phyloP scores from a whole-genome alignment of 2,797 vertebrate species.

The Danio tinwini region DNA sequence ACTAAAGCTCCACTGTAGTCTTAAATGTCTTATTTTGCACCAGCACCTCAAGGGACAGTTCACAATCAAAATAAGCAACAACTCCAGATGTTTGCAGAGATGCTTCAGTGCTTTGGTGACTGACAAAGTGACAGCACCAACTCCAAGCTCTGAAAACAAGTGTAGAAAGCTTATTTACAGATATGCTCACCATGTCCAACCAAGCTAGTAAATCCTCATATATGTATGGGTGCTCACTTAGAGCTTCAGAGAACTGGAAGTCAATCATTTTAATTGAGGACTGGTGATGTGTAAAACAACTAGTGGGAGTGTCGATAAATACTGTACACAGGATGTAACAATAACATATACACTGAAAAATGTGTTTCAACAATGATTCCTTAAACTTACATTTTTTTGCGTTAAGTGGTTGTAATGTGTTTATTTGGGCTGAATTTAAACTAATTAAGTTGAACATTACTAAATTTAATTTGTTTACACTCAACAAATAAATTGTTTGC shows the following conservation, averaged over 20 bases:
- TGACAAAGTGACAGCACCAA: background rate
- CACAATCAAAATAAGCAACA: background rate
- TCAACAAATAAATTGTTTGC: too few species aligned
- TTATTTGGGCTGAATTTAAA: too few species aligned
- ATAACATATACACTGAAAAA: too few species aligned
- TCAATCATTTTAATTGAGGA: background rate
- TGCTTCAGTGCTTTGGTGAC: slow-evolving; percentile 6
- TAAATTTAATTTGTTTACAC: too few species aligned
- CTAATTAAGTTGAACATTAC: too few species aligned
- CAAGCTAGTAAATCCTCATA: background rate
- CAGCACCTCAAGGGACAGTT: background rate
- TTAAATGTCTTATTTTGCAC: background rate
- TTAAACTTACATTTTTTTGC: too few species aligned
- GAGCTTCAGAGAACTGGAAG: background rate
- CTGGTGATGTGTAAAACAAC: background rate
- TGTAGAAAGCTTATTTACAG: background rate
- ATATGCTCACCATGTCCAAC: background rate
- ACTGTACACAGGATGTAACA: background rate
- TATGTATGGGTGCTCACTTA: background rate
- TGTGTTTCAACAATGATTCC: too few species aligned
- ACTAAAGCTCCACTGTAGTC: slow-evolving; percentile 32
- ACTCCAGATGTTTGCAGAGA: slow-evolving; percentile 29
- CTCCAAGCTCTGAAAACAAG: background rate
- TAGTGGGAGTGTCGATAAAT: background rate
- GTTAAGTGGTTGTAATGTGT: too few species aligned